Base-by-base conservation (phyloP, 92 coral and sea anemone genomes). In the Zoanthus solanderi region DNA sequence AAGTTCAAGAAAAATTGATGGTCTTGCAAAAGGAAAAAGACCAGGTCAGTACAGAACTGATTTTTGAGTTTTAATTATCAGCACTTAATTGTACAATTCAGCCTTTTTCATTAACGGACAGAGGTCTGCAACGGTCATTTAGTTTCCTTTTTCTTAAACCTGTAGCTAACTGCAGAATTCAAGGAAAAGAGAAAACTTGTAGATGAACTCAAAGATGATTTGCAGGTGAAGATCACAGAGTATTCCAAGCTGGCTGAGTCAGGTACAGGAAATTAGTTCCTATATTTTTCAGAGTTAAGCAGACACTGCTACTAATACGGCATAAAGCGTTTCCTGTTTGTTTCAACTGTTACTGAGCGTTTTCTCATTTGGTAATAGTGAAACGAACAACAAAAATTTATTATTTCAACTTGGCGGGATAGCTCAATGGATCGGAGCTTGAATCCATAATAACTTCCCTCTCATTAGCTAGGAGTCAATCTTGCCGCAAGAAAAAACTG, bases 121-220 rank as follows among this genome's bases (percentile, higher is more conserved):
- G 31, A 17, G 1, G 6, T 14, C 5, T 58, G 23, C n/a, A 58
- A 58, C 65, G 18, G 65, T 53, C 6, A 58, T 58, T 58, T 58
- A 65, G 58, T 7, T 11, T 42, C 29, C 45, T 31, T 17, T 78
- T 46, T 8, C 30, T 78, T 7, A 18, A 14, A 7, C n/a, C 89
- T 90, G 4, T 75, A 97, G 99, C 79, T 94, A 54, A 95, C 98
- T 42, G 94, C 96, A 30, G 99, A 97, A 90, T 97, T 95, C 88
- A 97, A 97, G 72, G 99, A 95, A 61, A 97, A 96, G 72, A 91
- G 99, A 11, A 91, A 92, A 80, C 95, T 94, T 65, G 99, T 97
- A 11, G 99, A 97, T 78, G 99, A 95, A 87, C 91, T 97, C 48
- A 97, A 97, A 83, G 99, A 97, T 86, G 99, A 94, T 37, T 87